Evolutionary conservation across 2,113 vertebrate species (phyloP), one percentile per base, ranked within the genome.

Genomic region (Chroicocephalus ridibundus): DNA sequence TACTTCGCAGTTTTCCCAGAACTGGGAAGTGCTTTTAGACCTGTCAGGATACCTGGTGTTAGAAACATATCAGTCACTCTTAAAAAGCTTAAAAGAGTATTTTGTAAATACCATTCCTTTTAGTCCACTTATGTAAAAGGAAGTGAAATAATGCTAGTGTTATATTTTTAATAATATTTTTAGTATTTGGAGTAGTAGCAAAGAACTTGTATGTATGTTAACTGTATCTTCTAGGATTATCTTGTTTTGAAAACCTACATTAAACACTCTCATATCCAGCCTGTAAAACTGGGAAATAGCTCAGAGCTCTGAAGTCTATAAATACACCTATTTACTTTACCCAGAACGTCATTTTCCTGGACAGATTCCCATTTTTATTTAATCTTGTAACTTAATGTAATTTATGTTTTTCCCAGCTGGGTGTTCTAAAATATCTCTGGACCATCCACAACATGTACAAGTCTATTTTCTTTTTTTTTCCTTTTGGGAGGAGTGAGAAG

Each of bases 261-360:
- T 96, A 97, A 97, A 91, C 90, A 96, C 58, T 95, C 64, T 76
- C 38, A 38, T 91, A 93, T 94, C 93, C 86, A 95, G 81, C 78
- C 76, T 89, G 94, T 93, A 94, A 91, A 97, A 95, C 83, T 84
- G 92, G 78, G 83, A 96, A 97, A 93, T 51, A 81, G 40, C 72
- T 95, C 58, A 88, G 86, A 95, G 71, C 82, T 82, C 92, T 90
- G 47, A 94, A 92, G 84, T 82, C 96, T 97, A 97, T 97, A 97
- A 97, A 97, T 97, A 97, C 10, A 77, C 57, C 46, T 94, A 91
- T 97, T 97, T 97, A 94, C 88, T 97, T 97, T 97, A 88, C 38
- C 36, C 91, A 94, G 89, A 93, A 95, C 21, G 40, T 97, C 31
- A 96, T 94, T 97, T 97, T 96, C 96, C 96, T 97, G 97, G 95